A percentile compares a stretch with the other conserved stretches of the same genome.
Evolutionary conservation across 2,797 vertebrate genomes (phyloP).

Genomic region (Enoplosus armatus): DNA sequence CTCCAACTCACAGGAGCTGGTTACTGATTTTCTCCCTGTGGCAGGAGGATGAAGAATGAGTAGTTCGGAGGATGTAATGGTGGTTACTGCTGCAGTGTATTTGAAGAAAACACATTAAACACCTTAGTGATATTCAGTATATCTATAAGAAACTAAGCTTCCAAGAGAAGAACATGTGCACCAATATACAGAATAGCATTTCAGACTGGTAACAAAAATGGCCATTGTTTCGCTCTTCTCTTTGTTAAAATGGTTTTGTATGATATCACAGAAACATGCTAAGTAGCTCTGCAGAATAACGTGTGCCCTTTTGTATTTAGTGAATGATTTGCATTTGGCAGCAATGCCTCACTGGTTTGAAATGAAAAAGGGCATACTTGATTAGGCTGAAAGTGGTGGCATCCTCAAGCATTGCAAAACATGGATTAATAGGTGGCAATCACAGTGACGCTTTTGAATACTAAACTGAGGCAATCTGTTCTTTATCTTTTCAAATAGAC

Average conservation of each 20-base stretch:
- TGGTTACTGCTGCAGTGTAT: slow-evolving; percentile 20
- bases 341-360: slow-evolving; percentile 58
- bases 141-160: not conserved
- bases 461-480: slow-evolving; percentile 47
- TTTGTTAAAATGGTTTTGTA: slow-evolving; percentile 30
- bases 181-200: slow-evolving; percentile 6
- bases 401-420: slow-evolving; percentile 64
- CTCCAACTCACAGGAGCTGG: slow-evolving; percentile 33
- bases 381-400: slow-evolving; percentile 62
- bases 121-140: slow-evolving; percentile 5
- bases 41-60: slow-evolving; percentile 10
- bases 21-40: slow-evolving; percentile 28
- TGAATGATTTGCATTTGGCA: slow-evolving; percentile 68
- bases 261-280: slow-evolving; percentile 40
- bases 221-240: slow-evolving; percentile 22
- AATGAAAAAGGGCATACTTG: slow-evolving; percentile 69
- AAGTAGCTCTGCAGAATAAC: slow-evolving; percentile 56
- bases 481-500: slow-evolving; percentile 41
- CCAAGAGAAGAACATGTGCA: slow-evolving; percentile 20
- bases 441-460: slow-evolving; percentile 62
- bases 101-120: slow-evolving; percentile 18
- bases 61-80: not conserved
- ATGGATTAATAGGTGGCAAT: slow-evolving; percentile 69
- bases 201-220: slow-evolving; percentile 19
- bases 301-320: slow-evolving; percentile 43